Base-by-base conservation (phyloP, 2,113 vertebrate species). In the Podarcis cretensis region DNA sequence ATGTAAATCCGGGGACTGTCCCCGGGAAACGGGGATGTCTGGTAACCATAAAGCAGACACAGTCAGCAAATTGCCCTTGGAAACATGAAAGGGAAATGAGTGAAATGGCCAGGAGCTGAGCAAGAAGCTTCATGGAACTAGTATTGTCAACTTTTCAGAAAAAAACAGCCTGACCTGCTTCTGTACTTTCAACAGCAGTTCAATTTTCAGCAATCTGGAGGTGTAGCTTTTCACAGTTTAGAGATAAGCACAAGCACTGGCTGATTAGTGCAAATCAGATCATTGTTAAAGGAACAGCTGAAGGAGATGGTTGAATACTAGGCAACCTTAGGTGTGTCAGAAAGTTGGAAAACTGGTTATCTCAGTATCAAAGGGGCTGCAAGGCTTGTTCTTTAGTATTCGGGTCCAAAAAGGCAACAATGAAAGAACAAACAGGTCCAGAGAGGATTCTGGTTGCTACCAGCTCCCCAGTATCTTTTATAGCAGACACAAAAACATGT, bases 101-200 rank as follows among this genome's bases (percentile, higher is more conserved):
- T 32, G 90, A 88, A 14, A 81, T 85, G 16, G 25, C n/a, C 27
- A 16, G 65, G 90, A 78, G 35, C 30, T 3, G 89, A 57, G 16
- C 69, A 87, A 76, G 74, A 54, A 90, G 84, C 4, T 83, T 12
- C 68, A 83, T 59, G 92, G 83, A 88, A 79, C 43, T 10, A 21
- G 27, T 1, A 40, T 71, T 84, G 68, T 48, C 90, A 87, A 85
- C 30, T 73, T 32, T 54, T 14, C 54, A 10, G 23, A 1, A 40
- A 82, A 86, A 68, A 92, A 40, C 40, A 84, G 68, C 21, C 69
- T 89, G 21, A 18, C 18, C n/a, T 73, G 27, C 18, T 57, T 3
- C 21, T 7, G 20, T 59, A 9, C 43, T 16, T 57, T 73, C 30
- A 73, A 32, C 27, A 71, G 27, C 27, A 74, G 40, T 35, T 57